Conservation (phyloP, 2,888 invertebrate species). For the Pterobdella sp. region DNA sequence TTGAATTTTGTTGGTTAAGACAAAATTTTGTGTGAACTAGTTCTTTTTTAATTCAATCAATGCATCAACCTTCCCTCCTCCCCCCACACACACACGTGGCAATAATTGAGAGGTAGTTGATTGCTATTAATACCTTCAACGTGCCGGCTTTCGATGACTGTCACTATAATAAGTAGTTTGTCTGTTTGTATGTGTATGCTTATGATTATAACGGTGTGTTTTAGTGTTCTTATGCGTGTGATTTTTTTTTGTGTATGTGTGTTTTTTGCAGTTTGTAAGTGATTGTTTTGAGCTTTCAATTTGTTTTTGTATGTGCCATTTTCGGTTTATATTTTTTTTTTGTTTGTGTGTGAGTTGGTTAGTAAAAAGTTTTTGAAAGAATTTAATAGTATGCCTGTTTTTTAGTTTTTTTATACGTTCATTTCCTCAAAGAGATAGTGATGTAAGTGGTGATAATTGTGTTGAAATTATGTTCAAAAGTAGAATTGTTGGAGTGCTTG, state of each 20-base stretch:
- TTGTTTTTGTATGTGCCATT: neutral
- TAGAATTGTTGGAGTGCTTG: too few species aligned
- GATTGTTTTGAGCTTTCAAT: neutral
- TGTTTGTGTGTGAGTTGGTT: neutral
- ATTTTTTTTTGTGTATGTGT: neutral
- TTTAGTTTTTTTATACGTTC: too few species aligned
- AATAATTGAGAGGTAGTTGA: conserved; percentile 1
- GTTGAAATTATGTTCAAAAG: too few species aligned
- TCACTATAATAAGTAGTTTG: neutral
- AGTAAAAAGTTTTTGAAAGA: neutral
- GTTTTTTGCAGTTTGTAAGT: neutral
- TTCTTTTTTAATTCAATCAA: too few species aligned
- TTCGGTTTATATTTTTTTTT: neutral
- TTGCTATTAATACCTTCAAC: conserved; percentile 9
- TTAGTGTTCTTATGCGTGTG: neutral
- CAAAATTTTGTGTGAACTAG: too few species aligned
- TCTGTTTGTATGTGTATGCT: neutral
- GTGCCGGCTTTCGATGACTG: neutral
- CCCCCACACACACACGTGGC: neutral
- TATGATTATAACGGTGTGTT: neutral
- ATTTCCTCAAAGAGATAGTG: neutral
- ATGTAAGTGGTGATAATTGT: neutral
- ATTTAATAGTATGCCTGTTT: too few species aligned
- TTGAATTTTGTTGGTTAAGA: too few species aligned
- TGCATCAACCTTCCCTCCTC: neutral